Percentiles rank a stretch among this genome's conserved stretches.
Conservation (phyloP, 2,113 vertebrate genomes). For the Sander vitreus region DNA sequence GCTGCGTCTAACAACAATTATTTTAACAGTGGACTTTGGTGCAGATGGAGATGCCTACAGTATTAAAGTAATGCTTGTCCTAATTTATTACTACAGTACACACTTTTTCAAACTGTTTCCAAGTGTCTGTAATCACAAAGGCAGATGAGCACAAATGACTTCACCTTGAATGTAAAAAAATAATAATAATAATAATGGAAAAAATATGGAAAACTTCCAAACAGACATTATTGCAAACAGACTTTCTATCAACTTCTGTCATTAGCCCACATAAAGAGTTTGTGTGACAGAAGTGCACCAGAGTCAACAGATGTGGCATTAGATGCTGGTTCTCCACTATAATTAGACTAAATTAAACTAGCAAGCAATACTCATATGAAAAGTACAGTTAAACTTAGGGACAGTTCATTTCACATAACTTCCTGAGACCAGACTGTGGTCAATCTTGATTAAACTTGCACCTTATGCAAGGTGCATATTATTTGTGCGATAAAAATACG, state of each 20-base stretch:
- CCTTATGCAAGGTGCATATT: no score
- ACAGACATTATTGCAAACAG: neutral
- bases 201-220: constrained; percentile 10
- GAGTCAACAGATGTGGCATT: neutral
- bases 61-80: neutral
- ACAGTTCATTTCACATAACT: no score
- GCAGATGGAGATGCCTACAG: neutral
- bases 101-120: neutral
- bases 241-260: neutral
- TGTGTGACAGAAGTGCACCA: neutral
- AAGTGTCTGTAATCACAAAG: constrained; percentile 2
- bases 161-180: constrained; percentile 9
- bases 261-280: neutral
- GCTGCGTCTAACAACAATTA: neutral
- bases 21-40: neutral
- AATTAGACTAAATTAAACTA: neutral
- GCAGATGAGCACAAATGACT: constrained; percentile 17
- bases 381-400: no score
- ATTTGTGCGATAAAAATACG: no score
- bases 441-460: no score
- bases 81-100: constrained; percentile 2
- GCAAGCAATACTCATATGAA: no score
- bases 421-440: no score
- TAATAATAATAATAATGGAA: no score
- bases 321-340: neutral